Conservation (phyloP, 2,113 vertebrate species). For the Protomyctophum bolini region DNA sequence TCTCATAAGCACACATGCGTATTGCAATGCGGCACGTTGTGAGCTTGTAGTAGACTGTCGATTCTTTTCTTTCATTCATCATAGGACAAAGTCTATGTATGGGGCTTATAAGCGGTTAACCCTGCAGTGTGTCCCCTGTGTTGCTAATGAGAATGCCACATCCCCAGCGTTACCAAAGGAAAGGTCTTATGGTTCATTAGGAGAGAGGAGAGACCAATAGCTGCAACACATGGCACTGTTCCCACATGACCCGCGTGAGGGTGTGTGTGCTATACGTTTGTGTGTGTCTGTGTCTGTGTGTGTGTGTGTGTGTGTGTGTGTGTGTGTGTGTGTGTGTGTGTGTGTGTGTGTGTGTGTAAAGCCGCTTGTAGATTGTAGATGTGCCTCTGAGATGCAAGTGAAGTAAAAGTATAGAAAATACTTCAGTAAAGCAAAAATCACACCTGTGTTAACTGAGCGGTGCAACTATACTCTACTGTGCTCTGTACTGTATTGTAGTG, state of each 20-base stretch:
- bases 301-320: background rate
- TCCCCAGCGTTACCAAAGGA: conserved; percentile 3
- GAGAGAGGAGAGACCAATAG: background rate
- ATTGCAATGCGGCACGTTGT: no score
- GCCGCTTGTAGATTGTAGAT: no score
- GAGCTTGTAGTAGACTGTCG: background rate
- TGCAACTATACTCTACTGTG: no score
- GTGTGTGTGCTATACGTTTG: background rate
- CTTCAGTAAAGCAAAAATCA: no score
- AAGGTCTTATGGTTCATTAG: background rate
- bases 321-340: conserved; percentile 5
- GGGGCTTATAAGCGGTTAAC: background rate
- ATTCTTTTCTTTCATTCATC: background rate
- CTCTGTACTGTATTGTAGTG: no score
- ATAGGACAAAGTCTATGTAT: background rate
- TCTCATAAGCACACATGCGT: no score
- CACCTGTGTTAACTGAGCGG: no score
- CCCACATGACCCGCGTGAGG: background rate
- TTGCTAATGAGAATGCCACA: conserved; percentile 6
- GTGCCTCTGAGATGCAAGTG: no score
- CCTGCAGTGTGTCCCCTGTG: background rate
- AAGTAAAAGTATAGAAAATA: no score
- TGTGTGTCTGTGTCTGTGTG: background rate
- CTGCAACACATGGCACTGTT: background rate
- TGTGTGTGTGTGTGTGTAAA: background rate